Base-by-base conservation (phyloP, 1,140 invertebrate species). In the Stenopsyche tienmushanensis region DNA sequence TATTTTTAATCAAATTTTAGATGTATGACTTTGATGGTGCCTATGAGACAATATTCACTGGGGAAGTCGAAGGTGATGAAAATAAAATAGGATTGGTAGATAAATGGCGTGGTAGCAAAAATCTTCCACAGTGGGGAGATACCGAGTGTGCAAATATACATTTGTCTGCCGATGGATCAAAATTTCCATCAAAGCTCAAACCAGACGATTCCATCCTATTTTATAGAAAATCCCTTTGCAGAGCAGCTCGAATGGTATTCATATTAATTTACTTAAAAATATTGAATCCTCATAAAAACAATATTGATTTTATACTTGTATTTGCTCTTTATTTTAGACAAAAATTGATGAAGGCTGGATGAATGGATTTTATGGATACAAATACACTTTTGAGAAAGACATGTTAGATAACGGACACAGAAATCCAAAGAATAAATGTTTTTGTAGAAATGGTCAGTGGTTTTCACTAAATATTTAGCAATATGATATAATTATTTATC, bases 21-120 rank as follows among this genome's bases (percentile, higher is more conserved):
- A 93, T 93, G 91, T 94, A 94, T 72, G 89, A 93, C 69, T 93
- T 93, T 65, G 80, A 83, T 9, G 89, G 86, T 0, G 92, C 93
- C 72, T 88, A 82, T 62, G 90, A 90, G 72, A 93, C 90, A 0
- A 83, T 92, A 49, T 91, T 85, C 76, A 92, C 90, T 0, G 92
- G 92, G 1, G 83, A 83, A 52, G 78, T 77, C 0, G 85, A 92
- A 69, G 72, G 86, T 7, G 59, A 68, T 0, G 62, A 72, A 0
- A 72, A 75, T 21, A 64, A 70, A 26, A 83, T 88, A 7, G 90
- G 91, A 1, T 78, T 91, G 0, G 84, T 93, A 57, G 89, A 90
- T 18, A 92, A 85, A 1, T 93, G 91, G 75, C 84, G 88, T 50
- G 88, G 90, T 0, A 78, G 84, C 8, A 82, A 83, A 1, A 82